These are phyloP conservation scores for Caenorhabditis sp. DNA, from an alignment of 2,888 invertebrate genomes.

Conservation along the genomic window DNA sequence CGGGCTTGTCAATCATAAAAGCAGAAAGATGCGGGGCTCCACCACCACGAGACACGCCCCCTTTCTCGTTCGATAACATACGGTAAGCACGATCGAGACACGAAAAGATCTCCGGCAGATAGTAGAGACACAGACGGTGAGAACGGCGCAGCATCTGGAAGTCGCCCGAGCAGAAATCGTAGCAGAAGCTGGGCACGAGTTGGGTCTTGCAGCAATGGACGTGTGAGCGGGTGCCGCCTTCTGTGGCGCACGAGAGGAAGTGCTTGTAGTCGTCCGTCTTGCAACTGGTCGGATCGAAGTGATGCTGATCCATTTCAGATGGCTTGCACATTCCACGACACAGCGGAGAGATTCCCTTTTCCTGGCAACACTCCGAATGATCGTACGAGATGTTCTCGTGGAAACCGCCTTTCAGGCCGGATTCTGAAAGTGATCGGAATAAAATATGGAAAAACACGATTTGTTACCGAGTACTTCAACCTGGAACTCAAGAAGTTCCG, in stretches of 20 bases:
- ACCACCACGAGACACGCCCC: slow-evolving; percentile 26
- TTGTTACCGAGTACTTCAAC: slow-evolving; percentile 77
- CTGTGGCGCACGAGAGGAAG: slow-evolving; percentile 76
- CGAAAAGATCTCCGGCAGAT: slow-evolving; percentile 78
- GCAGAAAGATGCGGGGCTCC: slow-evolving; percentile 42
- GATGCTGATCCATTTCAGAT: slow-evolving; percentile 72
- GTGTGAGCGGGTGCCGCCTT: slow-evolving; percentile 74
- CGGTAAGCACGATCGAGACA: slow-evolving; percentile 77
- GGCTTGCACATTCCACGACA: slow-evolving; percentile 87
- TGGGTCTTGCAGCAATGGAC: slow-evolving; percentile 78
- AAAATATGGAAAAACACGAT: no score
- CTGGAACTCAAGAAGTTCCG: slow-evolving; percentile 76
- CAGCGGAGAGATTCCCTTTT: slow-evolving; percentile 86
- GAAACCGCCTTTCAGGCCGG: slow-evolving; percentile 74
- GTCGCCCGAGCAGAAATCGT: slow-evolving; percentile 77
- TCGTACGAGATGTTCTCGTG: slow-evolving; percentile 77
- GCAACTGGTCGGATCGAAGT: slow-evolving; percentile 78
- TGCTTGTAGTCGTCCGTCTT: slow-evolving; percentile 77
- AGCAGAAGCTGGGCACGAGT: slow-evolving; percentile 78
- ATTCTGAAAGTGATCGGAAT: slow-evolving; percentile 70
- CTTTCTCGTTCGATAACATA: slow-evolving; percentile 61
- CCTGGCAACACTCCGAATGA: slow-evolving; percentile 85
- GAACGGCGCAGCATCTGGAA: slow-evolving; percentile 76
- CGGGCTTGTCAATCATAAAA: slow-evolving; percentile 57
- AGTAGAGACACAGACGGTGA: slow-evolving; percentile 78